Conservation (phyloP, 2,113 vertebrate genomes). For the Pampusana beccarii region DNA sequence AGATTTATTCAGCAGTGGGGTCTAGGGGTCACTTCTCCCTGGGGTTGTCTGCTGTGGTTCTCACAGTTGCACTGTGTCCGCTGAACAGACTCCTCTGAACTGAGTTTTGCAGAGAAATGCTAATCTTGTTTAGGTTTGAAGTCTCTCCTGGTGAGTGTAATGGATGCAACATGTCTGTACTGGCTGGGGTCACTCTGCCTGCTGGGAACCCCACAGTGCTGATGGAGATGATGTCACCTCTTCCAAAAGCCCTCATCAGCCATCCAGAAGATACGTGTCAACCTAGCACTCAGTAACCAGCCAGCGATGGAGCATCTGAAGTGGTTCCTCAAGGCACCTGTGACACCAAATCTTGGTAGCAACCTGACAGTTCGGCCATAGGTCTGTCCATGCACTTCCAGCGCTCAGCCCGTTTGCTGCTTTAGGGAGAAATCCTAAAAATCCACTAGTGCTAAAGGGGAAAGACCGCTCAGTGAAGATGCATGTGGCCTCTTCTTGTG, state of each 20-base stretch:
- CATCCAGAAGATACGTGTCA: background rate
- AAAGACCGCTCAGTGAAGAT: background rate
- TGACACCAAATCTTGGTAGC: background rate
- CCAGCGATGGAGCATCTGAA: background rate
- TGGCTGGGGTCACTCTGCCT: background rate
- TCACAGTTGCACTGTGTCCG: background rate
- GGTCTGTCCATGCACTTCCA: background rate
- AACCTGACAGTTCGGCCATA: background rate
- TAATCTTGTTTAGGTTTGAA: background rate
- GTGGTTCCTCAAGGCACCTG: background rate
- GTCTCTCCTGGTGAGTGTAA: background rate
- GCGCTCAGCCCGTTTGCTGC: background rate
- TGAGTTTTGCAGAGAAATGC: background rate
- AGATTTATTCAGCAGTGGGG: background rate
- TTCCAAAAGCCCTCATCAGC: background rate
- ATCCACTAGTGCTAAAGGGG: background rate
- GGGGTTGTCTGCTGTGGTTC: background rate
- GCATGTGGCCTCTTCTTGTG: background rate
- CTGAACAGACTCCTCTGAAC: background rate
- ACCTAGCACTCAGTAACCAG: background rate
- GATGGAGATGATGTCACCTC: background rate
- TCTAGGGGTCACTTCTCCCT: background rate
- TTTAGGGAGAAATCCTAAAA: background rate
- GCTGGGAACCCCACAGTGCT: background rate
- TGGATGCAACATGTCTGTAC: background rate